Conservation (phyloP, 1,140 invertebrate genomes). For the Micrasema minimum region DNA sequence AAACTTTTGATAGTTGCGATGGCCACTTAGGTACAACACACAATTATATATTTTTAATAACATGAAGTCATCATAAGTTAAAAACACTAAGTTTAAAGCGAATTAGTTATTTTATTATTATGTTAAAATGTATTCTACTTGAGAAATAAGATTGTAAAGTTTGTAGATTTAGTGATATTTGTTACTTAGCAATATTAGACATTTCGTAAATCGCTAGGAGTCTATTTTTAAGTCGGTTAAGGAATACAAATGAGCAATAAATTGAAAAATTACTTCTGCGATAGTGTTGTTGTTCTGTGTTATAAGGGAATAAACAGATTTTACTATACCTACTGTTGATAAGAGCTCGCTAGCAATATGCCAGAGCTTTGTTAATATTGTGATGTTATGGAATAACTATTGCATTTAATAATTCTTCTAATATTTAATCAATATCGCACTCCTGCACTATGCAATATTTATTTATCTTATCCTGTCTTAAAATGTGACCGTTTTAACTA, state of each 20-base stretch:
- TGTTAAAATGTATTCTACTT: slow-evolving; percentile 27
- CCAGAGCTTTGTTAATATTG: slow-evolving; percentile 49
- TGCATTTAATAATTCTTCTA: slow-evolving; percentile 24
- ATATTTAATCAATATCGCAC: neutral
- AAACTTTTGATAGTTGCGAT: too few species aligned
- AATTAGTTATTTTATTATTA: too few species aligned
- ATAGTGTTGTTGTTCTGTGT: slow-evolving; percentile 49
- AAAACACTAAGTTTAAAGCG: too few species aligned
- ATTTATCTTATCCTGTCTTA: too few species aligned
- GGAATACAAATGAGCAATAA: slow-evolving; percentile 51
- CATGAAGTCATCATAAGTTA: too few species aligned
- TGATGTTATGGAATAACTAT: slow-evolving; percentile 42
- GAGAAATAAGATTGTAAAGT: slow-evolving; percentile 43
- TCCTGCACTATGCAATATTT: too few species aligned
- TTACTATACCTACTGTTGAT: slow-evolving; percentile 52
- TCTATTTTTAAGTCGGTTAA: slow-evolving; percentile 51
- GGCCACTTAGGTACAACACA: too few species aligned
- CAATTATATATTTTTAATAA: too few species aligned
- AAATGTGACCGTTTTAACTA: too few species aligned
- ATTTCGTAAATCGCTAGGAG: slow-evolving; percentile 52
- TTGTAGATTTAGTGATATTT: slow-evolving; percentile 43
- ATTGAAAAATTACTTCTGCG: slow-evolving; percentile 46
- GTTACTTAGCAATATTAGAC: slow-evolving; percentile 54
- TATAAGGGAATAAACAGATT: slow-evolving; percentile 48
- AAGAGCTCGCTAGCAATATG: slow-evolving; percentile 37